A percentile compares a stretch with the other conserved stretches of the same genome.
phyloP scores from a whole-genome alignment of 2,888 invertebrate species.

The Melieria crassipennis region DNA sequence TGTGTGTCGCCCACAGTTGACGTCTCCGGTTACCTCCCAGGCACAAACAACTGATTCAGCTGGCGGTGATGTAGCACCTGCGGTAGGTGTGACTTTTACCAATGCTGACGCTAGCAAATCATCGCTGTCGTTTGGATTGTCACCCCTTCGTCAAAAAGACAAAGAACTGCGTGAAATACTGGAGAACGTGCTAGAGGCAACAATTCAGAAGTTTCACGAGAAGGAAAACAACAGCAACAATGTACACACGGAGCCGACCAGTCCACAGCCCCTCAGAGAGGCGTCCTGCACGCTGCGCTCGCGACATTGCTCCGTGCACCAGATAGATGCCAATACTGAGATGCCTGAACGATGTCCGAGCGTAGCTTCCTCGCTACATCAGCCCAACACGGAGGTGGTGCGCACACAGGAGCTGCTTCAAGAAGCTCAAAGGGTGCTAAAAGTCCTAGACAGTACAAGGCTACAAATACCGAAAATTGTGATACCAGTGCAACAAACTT shows the following conservation, averaged over 20 bases:
- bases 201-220: slow-evolving; percentile 25
- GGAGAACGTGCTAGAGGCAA: slow-evolving; percentile 22
- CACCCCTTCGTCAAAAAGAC: slow-evolving; percentile 28
- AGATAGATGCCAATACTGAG: slow-evolving; percentile 20
- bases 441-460: not conserved
- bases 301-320: not conserved
- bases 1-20: not conserved
- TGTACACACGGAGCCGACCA: slow-evolving; percentile 27
- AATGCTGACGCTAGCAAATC: slow-evolving; percentile 10
- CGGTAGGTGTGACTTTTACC: not conserved
- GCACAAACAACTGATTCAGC: not conserved
- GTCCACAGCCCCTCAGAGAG: not conserved
- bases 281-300: not conserved
- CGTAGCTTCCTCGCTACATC: too few species aligned
- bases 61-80: not conserved
- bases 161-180: slow-evolving; percentile 28
- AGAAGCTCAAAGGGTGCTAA: slow-evolving; percentile 18
- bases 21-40: not conserved
- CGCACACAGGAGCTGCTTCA: not conserved
- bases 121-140: slow-evolving; percentile 7
- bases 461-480: slow-evolving; percentile 26
- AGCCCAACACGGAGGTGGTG: too few species aligned
- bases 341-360: not conserved
- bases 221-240: slow-evolving; percentile 12
- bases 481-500: slow-evolving; percentile 37